Base-by-base conservation (phyloP, 2,113 vertebrate species). In the Pedionomus torquatus region DNA sequence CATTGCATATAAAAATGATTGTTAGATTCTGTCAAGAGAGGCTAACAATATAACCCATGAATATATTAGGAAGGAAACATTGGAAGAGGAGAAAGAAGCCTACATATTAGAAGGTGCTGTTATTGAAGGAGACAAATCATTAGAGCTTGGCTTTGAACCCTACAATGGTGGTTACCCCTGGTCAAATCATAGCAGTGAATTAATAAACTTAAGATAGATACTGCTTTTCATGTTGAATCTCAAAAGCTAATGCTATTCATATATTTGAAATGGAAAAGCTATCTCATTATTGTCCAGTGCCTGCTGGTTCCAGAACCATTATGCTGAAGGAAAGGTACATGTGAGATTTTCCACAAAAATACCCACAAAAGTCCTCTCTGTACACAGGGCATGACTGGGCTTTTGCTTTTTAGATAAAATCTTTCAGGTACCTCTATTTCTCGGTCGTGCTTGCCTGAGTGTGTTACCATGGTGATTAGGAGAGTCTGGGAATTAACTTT, bases 391-490 rank as follows among this genome's bases (percentile, higher is more conserved):
- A 13, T 83, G 66, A 57, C 51, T n/a, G 17, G 33, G 24, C 9
- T 87, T 87, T 72, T 35, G 6, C 4, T 48, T 90, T 92, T 64
- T 25, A 61, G 15, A 61, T 26, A 84, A 64, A 60, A 66, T 87
- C 11, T 75, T 71, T 66, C 83, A 81, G 48, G 3, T 81, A 48
- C 19, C 18, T 89, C 51, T 2, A 15, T 49, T 89, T 88, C 48
- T 77, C 48, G 44, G 31, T 41, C 93, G 58, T 71, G 61, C 65
- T 91, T 91, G 52, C 28, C 69, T 49, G 55, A 82, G 48, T 76
- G 35, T 68, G 92, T 96, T 95, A 43, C 97, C 80, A 95, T 95
- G 77, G 95, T 54, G 77, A 96, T 89, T 60, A 84, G 31, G 37
- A 92, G 57, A 78, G 41, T 76, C 65, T 82, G 86, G 52, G 87